Base-by-base conservation (phyloP, 2,113 vertebrate species). In the Motacilla tschutschensis region DNA sequence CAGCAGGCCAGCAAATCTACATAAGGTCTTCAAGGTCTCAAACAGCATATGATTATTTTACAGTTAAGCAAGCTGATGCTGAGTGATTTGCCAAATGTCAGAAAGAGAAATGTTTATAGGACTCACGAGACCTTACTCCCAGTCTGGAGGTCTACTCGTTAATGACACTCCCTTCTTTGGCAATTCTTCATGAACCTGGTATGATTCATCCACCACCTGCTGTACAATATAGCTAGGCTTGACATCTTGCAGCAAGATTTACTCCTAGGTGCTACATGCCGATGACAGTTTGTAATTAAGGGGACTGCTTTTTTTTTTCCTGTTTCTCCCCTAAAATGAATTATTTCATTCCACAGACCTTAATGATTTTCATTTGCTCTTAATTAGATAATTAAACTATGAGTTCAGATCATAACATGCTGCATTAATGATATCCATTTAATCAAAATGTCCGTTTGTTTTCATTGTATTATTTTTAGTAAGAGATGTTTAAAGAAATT, bases 371-470 rank as follows among this genome's bases (percentile, higher is more conserved):
- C 94, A 85, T 94, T 91, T 93, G 70, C 53, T 87, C 60, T 92
- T 96, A 96, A 95, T 96, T 96, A 96, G 91, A 91, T 93, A 95
- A 95, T 96, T 96, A 95, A 95, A 85, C 87, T 58, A 87, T 71
- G 66, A 88, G 72, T 91, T 96, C 77, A 93, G 90, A 96, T 95
- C 91, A 95, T 94, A 97, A 93, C 87, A 94, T 92, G 57, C 70
- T 93, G 93, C 80, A 82, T 59, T 96, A 96, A 95, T 94, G 83
- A 90, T 92, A 95, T 64, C 55, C 79, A 83, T 93, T 96, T 95
- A 96, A 96, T 95, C 87, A 96, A 96, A 97, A 92, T 38, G 47
- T 84, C 86, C 67, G 12, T 94, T 97, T 96, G 89, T 95, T 97
- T 95, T 91, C 84, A 88, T 91, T 94, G 89, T 47, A 59, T 74